These are phyloP conservation scores for Peromyscus californicus DNA, from an alignment of 2,113 vertebrate genomes.

Conservation along the genomic window DNA sequence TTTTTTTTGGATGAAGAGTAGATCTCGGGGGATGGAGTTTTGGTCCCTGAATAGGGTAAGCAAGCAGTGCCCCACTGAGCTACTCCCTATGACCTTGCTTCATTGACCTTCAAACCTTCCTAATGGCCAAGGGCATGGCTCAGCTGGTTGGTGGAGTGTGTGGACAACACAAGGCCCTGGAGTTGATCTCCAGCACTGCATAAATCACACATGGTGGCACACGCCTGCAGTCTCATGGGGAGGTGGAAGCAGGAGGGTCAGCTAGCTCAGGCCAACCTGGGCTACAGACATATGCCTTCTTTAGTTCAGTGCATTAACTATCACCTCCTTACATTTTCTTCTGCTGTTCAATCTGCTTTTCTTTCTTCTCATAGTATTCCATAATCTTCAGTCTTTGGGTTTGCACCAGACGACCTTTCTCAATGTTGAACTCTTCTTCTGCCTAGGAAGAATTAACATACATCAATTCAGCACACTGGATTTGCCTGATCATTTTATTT, in stretches of 20 bases:
- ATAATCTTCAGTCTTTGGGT: conserved; percentile 99
- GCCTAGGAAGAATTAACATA: conserved; percentile 89
- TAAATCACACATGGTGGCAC: neutral
- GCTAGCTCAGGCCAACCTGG: neutral
- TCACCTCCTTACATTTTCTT: conserved; percentile 96
- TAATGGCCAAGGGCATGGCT: no score
- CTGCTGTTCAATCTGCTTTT: conserved; percentile 99
- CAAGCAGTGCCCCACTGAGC: no score
- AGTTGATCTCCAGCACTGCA: no score
- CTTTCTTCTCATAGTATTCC: conserved; percentile 99
- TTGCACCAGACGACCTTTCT: conserved; percentile 98
- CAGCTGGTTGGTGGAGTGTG: neutral
- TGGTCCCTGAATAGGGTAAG: neutral
- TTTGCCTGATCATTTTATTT: conserved; percentile 5
- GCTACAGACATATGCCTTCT: neutral
- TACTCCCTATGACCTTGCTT: neutral
- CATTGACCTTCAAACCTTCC: neutral
- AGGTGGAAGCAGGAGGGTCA: neutral
- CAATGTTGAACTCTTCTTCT: conserved; percentile 99
- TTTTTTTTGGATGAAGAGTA: neutral
- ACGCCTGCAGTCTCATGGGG: neutral
- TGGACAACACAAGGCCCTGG: neutral
- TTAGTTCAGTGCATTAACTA: neutral
- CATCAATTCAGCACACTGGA: neutral
- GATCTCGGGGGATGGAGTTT: neutral